Evolutionary conservation across 2,888 invertebrate species (phyloP).

Genomic region (Sturmia bella): DNA sequence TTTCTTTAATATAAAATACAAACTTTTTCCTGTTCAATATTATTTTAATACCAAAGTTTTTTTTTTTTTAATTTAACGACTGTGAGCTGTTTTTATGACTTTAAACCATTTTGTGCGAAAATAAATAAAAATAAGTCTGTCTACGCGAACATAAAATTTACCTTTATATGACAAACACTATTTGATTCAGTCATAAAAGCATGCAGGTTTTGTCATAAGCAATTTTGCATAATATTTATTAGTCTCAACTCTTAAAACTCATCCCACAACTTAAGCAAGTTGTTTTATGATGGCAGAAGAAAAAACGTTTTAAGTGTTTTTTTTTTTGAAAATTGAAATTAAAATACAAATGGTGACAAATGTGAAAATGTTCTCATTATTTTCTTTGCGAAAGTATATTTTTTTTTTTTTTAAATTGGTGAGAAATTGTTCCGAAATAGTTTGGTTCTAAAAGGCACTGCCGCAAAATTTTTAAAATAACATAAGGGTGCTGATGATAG

Average conservation of each 20-base stretch:
- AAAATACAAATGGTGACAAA: slow-evolving; percentile 48
- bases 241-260: slow-evolving; percentile 15
- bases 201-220: slow-evolving; percentile 66
- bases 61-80: slow-evolving; percentile 52
- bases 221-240: slow-evolving; percentile 69
- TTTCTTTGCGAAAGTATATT: background rate
- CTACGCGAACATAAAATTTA: slow-evolving; percentile 54
- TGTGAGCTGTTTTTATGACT: slow-evolving; percentile 46
- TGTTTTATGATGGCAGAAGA: slow-evolving; percentile 50
- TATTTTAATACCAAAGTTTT: slow-evolving; percentile 28
- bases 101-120: slow-evolving; percentile 50
- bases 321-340: slow-evolving; percentile 19
- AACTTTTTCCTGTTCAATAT: slow-evolving; percentile 8
- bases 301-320: slow-evolving; percentile 1
- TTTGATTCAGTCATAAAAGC: slow-evolving; percentile 66
- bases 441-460: no score
- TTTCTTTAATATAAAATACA: background rate
- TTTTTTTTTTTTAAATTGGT: no score
- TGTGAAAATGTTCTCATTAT: slow-evolving; percentile 34
- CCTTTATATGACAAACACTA: slow-evolving; percentile 60
- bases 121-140: slow-evolving; percentile 28
- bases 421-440: no score
- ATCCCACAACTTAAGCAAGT: slow-evolving; percentile 14
- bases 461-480: slow-evolving; percentile 34
- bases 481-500: slow-evolving; percentile 3